Conservation (phyloP, 2,797 vertebrate species). For the Melanotaenia trifasciata region DNA sequence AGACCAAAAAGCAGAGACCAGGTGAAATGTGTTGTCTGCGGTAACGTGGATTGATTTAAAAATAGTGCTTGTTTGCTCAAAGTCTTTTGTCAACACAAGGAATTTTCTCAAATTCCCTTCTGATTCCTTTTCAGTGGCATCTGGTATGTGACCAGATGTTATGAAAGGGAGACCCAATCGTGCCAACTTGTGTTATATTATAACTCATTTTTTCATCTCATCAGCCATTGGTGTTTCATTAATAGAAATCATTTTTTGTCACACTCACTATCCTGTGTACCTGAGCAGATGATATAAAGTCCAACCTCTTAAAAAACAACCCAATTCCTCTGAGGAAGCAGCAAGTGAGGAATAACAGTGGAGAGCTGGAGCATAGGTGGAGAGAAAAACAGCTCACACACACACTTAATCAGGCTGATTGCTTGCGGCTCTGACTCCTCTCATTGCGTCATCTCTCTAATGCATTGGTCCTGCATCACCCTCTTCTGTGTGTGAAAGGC, state of each 20-base stretch:
- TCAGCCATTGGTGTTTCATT: constrained; percentile 3
- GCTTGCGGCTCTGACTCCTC: constrained; percentile 74
- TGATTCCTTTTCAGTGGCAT: constrained; percentile 1
- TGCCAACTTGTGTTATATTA: neutral
- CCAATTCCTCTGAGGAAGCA: constrained; percentile 51
- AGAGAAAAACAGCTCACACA: constrained; percentile 24
- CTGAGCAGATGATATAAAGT: constrained; percentile 54
- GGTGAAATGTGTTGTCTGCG: constrained; percentile 50
- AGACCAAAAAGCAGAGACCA: constrained; percentile 57
- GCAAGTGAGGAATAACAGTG: constrained; percentile 37
- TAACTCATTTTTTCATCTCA: neutral
- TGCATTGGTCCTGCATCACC: constrained; percentile 69
- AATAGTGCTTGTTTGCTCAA: constrained; percentile 45
- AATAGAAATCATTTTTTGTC: constrained; percentile 41
- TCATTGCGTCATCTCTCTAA: constrained; percentile 82
- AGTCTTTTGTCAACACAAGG: constrained; percentile 16
- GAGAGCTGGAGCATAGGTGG: constrained; percentile 22
- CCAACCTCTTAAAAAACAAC: constrained; percentile 50
- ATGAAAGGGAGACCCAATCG: neutral
- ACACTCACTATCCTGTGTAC: constrained; percentile 26
- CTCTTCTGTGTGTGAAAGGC: constrained; percentile 17
- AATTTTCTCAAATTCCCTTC: neutral
- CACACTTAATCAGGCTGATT: constrained; percentile 78
- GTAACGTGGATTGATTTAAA: constrained; percentile 50
- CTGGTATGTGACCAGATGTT: neutral